These are phyloP conservation scores for Aptenodytes forsteri DNA, from an alignment of 2,113 vertebrate genomes.

Conservation along the genomic window DNA sequence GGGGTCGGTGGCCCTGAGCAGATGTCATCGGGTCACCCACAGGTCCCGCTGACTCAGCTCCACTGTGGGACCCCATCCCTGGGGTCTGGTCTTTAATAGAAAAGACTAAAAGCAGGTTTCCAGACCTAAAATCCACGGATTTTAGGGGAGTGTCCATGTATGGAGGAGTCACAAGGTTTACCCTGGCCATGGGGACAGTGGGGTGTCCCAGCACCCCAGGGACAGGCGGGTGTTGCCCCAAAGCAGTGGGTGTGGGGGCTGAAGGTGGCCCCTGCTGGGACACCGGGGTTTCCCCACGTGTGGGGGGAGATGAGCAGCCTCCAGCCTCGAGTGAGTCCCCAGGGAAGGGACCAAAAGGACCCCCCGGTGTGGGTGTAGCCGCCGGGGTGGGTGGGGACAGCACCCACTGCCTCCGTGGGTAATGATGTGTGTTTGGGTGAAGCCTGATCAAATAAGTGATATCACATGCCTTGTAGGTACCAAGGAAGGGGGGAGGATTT, in stretches of 20 bases:
- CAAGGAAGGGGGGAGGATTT: background rate
- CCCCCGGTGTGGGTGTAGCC: accelerated
- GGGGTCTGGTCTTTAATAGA: background rate
- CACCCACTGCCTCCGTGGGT: background rate
- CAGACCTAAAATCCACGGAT: background rate
- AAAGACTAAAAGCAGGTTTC: background rate
- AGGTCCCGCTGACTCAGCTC: background rate
- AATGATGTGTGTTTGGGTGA: background rate
- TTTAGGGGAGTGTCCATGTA: too few relatives aligned
- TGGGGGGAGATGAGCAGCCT: too few relatives aligned
- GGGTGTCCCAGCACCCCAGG: background rate
- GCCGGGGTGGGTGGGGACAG: accelerated
- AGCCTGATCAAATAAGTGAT: background rate
- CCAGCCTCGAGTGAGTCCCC: accelerated
- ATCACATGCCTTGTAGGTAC: background rate
- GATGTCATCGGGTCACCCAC: background rate
- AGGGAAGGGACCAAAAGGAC: background rate
- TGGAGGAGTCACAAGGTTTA: background rate
- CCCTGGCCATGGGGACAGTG: background rate
- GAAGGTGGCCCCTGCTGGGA: too few relatives aligned
- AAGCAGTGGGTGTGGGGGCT: background rate
- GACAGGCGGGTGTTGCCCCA: background rate
- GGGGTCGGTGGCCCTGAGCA: accelerated
- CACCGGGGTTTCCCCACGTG: accelerated
- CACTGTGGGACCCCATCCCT: background rate